Conservation (phyloP, 2,797 vertebrate genomes). For the Gouania willdenowi region DNA sequence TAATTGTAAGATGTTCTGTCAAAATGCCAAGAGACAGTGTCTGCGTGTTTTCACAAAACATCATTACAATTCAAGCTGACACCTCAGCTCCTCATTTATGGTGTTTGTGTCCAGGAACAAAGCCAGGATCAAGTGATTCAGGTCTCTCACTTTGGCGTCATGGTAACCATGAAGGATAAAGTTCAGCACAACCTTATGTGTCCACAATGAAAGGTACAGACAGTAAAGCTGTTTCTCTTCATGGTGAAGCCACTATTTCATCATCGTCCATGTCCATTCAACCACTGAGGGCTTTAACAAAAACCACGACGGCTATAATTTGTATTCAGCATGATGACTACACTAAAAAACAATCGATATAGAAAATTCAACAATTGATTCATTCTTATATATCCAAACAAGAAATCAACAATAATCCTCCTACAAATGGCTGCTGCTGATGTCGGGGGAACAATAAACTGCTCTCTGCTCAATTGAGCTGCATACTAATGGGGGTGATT, state of each 20-base stretch:
- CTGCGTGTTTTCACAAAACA: constrained; percentile 4
- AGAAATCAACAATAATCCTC: constrained; percentile 49
- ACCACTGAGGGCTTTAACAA: not conserved
- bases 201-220: constrained; percentile 9
- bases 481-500: constrained; percentile 71
- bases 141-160: constrained; percentile 40
- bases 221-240: constrained; percentile 4
- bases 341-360: constrained; percentile 24
- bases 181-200: constrained; percentile 18
- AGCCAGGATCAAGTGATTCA: constrained; percentile 43
- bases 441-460: constrained; percentile 50
- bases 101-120: constrained; percentile 38
- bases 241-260: constrained; percentile 1
- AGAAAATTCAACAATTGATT: constrained; percentile 26
- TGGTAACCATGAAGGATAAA: constrained; percentile 49
- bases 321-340: not conserved
- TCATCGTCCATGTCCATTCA: not conserved
- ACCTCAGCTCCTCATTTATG: constrained; percentile 16
- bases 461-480: constrained; percentile 58
- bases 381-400: constrained; percentile 27
- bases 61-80: constrained; percentile 41
- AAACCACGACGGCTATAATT: not conserved
- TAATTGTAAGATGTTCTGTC: not conserved
- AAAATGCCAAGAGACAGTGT: not conserved
- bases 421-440: constrained; percentile 34